phyloP scores from a whole-genome alignment of 23 tunicate species.

The Ascidia mentula region DNA sequence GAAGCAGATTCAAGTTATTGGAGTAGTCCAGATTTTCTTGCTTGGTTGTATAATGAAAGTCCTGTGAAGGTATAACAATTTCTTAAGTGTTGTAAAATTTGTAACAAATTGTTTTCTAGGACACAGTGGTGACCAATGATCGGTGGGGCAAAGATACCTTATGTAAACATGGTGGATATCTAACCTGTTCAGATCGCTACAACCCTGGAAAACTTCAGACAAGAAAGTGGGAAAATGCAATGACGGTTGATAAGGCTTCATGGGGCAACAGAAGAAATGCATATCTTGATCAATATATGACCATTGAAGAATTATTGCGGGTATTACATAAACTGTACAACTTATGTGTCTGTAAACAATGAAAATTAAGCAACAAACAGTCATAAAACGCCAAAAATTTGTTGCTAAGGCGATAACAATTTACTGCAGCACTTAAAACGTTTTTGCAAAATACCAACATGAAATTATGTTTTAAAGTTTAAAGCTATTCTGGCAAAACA shows the following conservation, averaged over 20 bases:
- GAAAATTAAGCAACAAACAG: neutral
- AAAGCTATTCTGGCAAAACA: too few species aligned
- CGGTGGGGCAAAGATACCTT: conserved; percentile 79
- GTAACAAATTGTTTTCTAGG: conserved; percentile 23
- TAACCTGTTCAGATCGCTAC: conserved; percentile 63
- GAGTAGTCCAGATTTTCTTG: conserved; percentile 33
- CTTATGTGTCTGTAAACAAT: neutral
- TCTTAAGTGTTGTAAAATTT: neutral
- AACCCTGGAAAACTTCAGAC: conserved; percentile 69
- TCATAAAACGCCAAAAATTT: too few species aligned
- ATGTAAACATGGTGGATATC: conserved; percentile 78
- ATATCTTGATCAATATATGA: conserved; percentile 18
- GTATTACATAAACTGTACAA: conserved; percentile 16
- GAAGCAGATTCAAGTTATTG: conserved; percentile 18
- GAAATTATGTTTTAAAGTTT: too few species aligned
- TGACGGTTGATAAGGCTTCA: conserved; percentile 58
- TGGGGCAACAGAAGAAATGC: conserved; percentile 83
- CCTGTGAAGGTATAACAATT: conserved; percentile 36
- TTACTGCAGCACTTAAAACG: too few species aligned
- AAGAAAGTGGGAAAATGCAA: conserved; percentile 69
- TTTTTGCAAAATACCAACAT: too few species aligned
- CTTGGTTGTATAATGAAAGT: conserved; percentile 50
- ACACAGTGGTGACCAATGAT: conserved; percentile 75
- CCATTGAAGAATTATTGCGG: conserved; percentile 57
- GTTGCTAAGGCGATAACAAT: too few species aligned